Base-by-base conservation (phyloP, 2,888 invertebrate genomes). In the Coremacera marginata region DNA sequence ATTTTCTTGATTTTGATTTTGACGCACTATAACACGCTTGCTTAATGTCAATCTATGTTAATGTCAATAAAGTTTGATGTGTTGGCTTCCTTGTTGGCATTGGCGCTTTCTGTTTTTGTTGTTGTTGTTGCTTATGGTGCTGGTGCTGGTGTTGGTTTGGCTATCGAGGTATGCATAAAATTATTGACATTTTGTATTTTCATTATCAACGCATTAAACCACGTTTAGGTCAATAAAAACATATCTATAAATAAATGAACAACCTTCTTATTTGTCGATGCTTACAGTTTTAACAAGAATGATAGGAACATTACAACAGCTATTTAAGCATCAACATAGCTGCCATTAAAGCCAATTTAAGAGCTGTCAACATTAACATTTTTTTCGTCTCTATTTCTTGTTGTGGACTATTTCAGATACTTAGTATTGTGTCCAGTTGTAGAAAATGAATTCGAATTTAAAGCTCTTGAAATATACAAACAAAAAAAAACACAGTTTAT, bases 21-120 rank as follows among this genome's bases (percentile, higher is more conserved):
- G 70, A 70, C 70, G 37, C 52, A 70, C 55, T 70, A 55, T 31
- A 57, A 70, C 70, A 70, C 70, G 52, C 55, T 52, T 57, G 70
- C 70, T 55, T 70, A 70, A 27, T 55, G 55, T 70, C 70, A 70
- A 70, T 70, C 55, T 70, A 52, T 55, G 70, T 31, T 34, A 11
- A 70, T 55, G 70, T 70, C 55, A 70, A 31, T 70, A 31, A 70
- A 55, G 34, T 52, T 27, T 27, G 63, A 31, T n/a, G 63, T 65
- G 11, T 31, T n/a, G 63, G 57, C 19, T 55, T 55, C 19, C 22
- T 60, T 60, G 57, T 60, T 19, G 57, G 25, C 8, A 25, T 60
- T 22, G 57, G 7, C 14, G 25, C 25, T 22, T 25, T 25, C 3
- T 25, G 8, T 22, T 60, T 25, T 22, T 8, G 25, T 60, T 19